Evolutionary conservation across 2,888 invertebrate species (phyloP).

Genomic region (Synergus japonicus): DNA sequence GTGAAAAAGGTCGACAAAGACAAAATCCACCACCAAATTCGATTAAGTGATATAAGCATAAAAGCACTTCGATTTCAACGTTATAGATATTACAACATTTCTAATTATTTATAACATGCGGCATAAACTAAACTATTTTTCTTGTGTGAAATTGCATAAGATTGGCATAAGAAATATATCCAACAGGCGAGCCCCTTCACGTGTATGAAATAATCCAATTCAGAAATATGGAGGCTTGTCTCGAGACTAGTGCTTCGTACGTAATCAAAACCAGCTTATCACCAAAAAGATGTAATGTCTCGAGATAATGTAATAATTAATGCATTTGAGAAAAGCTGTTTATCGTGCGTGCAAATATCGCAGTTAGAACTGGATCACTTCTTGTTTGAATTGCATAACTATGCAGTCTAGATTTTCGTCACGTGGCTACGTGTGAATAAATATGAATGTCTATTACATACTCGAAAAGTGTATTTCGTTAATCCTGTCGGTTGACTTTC

Average conservation of each 20-base stretch:
- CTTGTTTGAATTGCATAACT: slow-evolving; percentile 23
- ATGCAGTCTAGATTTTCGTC: slow-evolving; percentile 1
- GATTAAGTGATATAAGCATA: neutral
- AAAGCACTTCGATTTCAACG: neutral
- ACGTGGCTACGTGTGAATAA: neutral
- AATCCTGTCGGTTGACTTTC: neutral
- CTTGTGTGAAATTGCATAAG: slow-evolving; percentile 11
- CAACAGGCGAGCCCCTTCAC: slow-evolving; percentile 14
- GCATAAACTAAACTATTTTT: slow-evolving; percentile 11
- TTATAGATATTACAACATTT: slow-evolving; percentile 10
- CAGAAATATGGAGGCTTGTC: slow-evolving; percentile 10
- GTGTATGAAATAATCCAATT: slow-evolving; percentile 10
- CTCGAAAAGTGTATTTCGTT: neutral
- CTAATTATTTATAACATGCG: slow-evolving; percentile 17
- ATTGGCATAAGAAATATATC: slow-evolving; percentile 19
- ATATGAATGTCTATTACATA: slow-evolving; percentile 1
- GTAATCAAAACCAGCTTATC: slow-evolving; percentile 34
- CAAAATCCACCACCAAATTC: neutral
- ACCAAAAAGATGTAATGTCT: slow-evolving; percentile 28
- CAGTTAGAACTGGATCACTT: slow-evolving; percentile 19
- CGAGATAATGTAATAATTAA: slow-evolving; percentile 25
- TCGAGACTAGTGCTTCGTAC: neutral
- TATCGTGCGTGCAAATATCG: neutral
- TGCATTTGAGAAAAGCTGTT: slow-evolving; percentile 24
- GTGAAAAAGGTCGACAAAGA: neutral